These are phyloP conservation scores for Panagrolaimus sp. DNA, from an alignment of 1,140 invertebrate species.

Conservation along the genomic window DNA sequence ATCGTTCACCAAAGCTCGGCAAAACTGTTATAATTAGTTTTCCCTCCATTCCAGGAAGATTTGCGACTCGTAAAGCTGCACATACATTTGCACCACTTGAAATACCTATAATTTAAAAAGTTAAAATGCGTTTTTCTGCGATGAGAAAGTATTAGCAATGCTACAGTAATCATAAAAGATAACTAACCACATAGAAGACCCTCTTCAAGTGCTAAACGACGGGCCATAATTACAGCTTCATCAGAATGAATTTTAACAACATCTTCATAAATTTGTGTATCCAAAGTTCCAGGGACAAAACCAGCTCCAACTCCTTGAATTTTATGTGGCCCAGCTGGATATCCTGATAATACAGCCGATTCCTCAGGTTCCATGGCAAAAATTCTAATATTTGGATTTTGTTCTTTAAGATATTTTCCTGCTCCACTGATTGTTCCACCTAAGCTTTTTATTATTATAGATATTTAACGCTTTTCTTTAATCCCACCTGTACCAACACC, in stretches of 20 bases:
- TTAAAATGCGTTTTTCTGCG: too few relatives aligned
- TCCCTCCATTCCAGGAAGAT: slow-evolving; percentile 47
- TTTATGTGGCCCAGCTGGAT: slow-evolving; percentile 28
- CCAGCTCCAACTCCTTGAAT: slow-evolving; percentile 49
- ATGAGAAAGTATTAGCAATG: too few relatives aligned
- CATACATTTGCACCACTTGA: slow-evolving; percentile 16
- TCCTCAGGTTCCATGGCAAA: slow-evolving; percentile 10
- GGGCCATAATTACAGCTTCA: slow-evolving; percentile 49
- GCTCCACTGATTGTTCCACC: slow-evolving; percentile 12
- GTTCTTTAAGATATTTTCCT: slow-evolving; percentile 1
- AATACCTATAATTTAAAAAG: background rate
- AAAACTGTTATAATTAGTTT: slow-evolving; percentile 47
- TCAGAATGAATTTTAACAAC: slow-evolving; percentile 44
- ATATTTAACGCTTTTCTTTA: too few relatives aligned
- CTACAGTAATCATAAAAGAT: slow-evolving; percentile 42
- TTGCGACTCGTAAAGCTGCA: slow-evolving; percentile 30
- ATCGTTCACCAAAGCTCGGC: slow-evolving; percentile 44
- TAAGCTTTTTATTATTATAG: too few relatives aligned
- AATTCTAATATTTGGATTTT: slow-evolving; percentile 11
- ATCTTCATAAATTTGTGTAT: slow-evolving; percentile 39
- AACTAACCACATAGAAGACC: slow-evolving; percentile 40
- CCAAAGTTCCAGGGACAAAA: slow-evolving; percentile 41
- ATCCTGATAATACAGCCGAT: background rate
- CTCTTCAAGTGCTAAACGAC: slow-evolving; percentile 42
- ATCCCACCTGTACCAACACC: slow-evolving; percentile 13